Evolutionary conservation across 2,113 vertebrate genomes (phyloP), one percentile per base, ranked within the genome.

Genomic region (Chaetodon auriga): DNA sequence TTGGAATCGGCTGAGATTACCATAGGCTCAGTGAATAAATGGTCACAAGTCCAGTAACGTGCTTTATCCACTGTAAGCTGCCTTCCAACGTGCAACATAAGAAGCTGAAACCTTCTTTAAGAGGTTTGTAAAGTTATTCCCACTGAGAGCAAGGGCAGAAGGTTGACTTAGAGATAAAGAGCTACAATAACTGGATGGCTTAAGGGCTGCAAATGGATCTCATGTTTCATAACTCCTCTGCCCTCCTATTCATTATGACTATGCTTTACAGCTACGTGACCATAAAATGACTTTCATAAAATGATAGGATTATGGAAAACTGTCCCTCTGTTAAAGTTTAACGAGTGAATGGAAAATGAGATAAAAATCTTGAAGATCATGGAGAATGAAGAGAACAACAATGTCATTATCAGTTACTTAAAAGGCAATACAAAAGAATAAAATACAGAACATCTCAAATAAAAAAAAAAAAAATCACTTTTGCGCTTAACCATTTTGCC

Each of bases 321-420:
- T 16, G 54, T 23, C 7, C 15, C 6, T 69, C 70, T 83, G 80
- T 83, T 90, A 88, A 88, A 76, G 6, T 75, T 6, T 75, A 86
- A 88, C 79, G 13, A 75, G 18, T 58, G 69, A 61, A 23, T 54
- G 41, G 48, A 75, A 68, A 65, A 81, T 9, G 7, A 41, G 30
- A 74, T 69, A 64, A 68, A 60, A 30, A 12, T 69, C 21, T 6
- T 19, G 21, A 18, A 82, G 57, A 73, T 62, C 41, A 35, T 1
- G 5, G 13, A 43, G 18, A 51, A 30, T 23, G 11, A 45, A 14
- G 30, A 19, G 18, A 41, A 55, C 43, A 55, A 41, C 35, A 57
- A 10, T 23, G 11, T 35, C 7, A 58, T 60, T 7, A 64, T 23
- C 5, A 1, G 11, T 43, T 10, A n/a, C 6, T 14, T 21, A 23